These are phyloP conservation scores for Cerceris ruficornis DNA, from an alignment of 2,888 invertebrate species.

Conservation along the genomic window DNA sequence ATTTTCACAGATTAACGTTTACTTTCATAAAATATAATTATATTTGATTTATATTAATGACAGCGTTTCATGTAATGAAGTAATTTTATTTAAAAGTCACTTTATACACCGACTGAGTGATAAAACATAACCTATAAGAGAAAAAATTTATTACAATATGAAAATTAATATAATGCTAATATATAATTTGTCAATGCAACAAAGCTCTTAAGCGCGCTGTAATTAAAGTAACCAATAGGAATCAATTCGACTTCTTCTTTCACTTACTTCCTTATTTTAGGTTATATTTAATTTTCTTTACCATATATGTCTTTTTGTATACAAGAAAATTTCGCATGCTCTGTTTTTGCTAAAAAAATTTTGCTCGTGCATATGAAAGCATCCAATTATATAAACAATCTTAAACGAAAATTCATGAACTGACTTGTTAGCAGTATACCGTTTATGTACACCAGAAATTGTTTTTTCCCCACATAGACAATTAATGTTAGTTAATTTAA, in stretches of 20 bases:
- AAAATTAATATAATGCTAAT: constrained; percentile 2
- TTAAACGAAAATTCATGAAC: no score
- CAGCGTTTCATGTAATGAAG: constrained; percentile 22
- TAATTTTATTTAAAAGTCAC: neutral
- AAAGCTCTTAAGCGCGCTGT: neutral
- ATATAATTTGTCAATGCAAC: neutral
- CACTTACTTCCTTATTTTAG: constrained; percentile 11
- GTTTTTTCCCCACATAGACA: no score
- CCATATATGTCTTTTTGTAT: neutral
- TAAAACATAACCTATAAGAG: constrained; percentile 46
- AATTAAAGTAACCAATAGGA: constrained; percentile 1
- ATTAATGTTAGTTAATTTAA: no score
- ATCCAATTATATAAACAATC: no score
- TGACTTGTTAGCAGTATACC: no score
- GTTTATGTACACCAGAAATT: no score
- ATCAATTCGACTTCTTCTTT: constrained; percentile 4
- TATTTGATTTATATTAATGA: constrained; percentile 13
- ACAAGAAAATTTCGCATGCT: neutral
- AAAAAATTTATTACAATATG: constrained; percentile 11
- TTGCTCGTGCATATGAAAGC: neutral
- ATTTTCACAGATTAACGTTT: constrained; percentile 56
- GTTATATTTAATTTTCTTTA: constrained; percentile 41
- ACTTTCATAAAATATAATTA: constrained; percentile 25
- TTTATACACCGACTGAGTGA: constrained; percentile 6
- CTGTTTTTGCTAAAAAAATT: neutral